Evolutionary conservation across 2,888 invertebrate species (phyloP), one percentile per base, ranked within the genome.

Genomic region (Eucriotettix oculatus): DNA sequence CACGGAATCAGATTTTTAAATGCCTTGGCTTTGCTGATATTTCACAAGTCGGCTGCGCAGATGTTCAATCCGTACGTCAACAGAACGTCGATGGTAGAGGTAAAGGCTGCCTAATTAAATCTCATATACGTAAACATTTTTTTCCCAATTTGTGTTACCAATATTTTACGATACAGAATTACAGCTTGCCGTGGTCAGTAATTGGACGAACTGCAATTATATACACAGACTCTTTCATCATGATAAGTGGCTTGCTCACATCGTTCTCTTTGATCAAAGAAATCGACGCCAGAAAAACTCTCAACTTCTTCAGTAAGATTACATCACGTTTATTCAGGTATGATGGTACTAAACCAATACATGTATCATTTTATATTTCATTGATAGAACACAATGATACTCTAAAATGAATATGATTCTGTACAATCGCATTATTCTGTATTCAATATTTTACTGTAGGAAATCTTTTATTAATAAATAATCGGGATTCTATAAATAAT

Each of bases 191-290:
- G 0, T 82, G 82, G 81, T 77, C 81, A 1, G 77, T 81, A 0
- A 69, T 80, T 3, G 81, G 80, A 10, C 75, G 82, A 44, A 80
- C 80, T 5, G 80, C 82, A 0, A 80, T 81, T 16, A 71, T 82
- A 16, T 82, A 82, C 68, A 83, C 83, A 0, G 82, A 83, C 68
- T 77, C 78, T 56, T 83, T 83, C 66, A 71, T 83, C 16, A 75
- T 81, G 61, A 71, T 83, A 16, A 82, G 82, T 64, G 82, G 82
- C 1, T 76, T 81, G 61, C 68, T 83, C 16, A 79, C 79, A 66
- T 78, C 80, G 0, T 73, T 77, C 68, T 75, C 78, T 56, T 71
- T 82, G 0, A 69, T 81, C 1, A 73, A 74, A 63, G 80, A 80
- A 63, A 70, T 81, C 42, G 75, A 78, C 60, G 75, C 69, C 1